Percentiles rank a stretch among this genome's conserved stretches.
Conservation (phyloP, 2,113 vertebrate species). For the Mus musculus region GRCm39 chr7:141856001-141856500, state of each 20-base stretch:
- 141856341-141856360: not conserved
- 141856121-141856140: not conserved
- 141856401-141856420: not conserved
- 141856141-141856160: not conserved
- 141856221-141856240: not conserved
- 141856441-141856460: no score
- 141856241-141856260: not conserved
- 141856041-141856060: not conserved
- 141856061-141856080: not conserved
- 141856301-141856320: not conserved
- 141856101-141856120: not conserved
- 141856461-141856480: not conserved
- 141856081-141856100: not conserved
- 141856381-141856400: not conserved
- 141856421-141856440: not conserved
- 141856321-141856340: not conserved
- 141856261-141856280: not conserved
- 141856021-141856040: not conserved
- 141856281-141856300: not conserved
- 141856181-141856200: not conserved
- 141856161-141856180: not conserved
- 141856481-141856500: not conserved
- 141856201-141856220: not conserved
- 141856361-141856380: not conserved
- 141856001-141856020: not conserved